phyloP scores from a whole-genome alignment of 2,888 invertebrate species.

The Stegophylla sp. region DNA sequence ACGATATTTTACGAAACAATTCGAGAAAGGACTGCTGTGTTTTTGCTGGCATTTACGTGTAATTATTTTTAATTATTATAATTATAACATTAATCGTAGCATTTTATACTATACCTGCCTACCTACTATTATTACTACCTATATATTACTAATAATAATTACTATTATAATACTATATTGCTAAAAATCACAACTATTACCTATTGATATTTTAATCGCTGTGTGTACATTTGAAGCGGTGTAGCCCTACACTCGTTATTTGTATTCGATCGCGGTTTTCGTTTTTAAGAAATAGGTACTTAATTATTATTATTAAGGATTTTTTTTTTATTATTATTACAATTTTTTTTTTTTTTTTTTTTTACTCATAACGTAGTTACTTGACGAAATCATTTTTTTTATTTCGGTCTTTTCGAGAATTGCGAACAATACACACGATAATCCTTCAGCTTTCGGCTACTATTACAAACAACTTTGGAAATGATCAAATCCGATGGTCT shows the following conservation, averaged over 20 bases:
- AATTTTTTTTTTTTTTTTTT: conserved; percentile 5
- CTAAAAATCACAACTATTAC: neutral
- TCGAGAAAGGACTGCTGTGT: conserved; percentile 42
- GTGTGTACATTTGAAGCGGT: neutral
- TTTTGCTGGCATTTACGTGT: conserved; percentile 44
- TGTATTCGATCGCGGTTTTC: neutral
- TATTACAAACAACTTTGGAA: too few relatives aligned
- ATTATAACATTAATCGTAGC: neutral
- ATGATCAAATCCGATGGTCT: too few relatives aligned
- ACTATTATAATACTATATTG: neutral
- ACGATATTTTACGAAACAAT: neutral
- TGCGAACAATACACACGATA: neutral
- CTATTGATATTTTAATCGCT: too few relatives aligned
- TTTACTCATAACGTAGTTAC: neutral
- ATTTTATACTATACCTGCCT: neutral
- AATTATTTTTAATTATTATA: conserved; percentile 8
- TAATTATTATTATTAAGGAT: neutral
- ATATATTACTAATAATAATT: neutral
- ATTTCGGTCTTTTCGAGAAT: neutral
- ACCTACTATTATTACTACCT: neutral
- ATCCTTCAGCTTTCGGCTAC: neutral
- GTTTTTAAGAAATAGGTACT: conserved; percentile 13
- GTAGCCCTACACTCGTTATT: too few relatives aligned
- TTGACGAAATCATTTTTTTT: neutral
- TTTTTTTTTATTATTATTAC: neutral